A percentile compares a stretch with the other conserved stretches of the same genome.
These are phyloP conservation scores for Perizoma affinitatum DNA, from an alignment of 2,888 invertebrate species.

Conservation along the genomic window DNA sequence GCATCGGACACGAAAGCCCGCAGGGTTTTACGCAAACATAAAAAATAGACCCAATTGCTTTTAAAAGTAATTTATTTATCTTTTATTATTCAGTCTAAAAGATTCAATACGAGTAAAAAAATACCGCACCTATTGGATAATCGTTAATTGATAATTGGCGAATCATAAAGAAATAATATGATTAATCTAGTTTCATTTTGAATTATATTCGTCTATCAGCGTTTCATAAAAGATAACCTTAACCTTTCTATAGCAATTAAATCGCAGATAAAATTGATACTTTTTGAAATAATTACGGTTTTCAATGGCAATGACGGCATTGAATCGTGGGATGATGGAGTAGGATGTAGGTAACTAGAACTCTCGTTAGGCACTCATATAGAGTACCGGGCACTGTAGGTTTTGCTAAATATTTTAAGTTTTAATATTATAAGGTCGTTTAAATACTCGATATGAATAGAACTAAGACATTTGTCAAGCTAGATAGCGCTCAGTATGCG, in stretches of 20 bases:
- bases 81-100: conserved; percentile 62
- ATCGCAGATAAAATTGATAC: conserved; percentile 13
- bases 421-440: no score
- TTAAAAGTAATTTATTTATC: conserved; percentile 75
- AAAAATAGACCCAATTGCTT: conserved; percentile 63
- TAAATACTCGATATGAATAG: no score
- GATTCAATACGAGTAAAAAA: conserved; percentile 51
- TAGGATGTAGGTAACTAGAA: conserved; percentile 9
- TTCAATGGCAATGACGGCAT: conserved; percentile 19
- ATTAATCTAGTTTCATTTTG: conserved; percentile 37
- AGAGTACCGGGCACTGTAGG: not conserved
- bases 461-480: conserved; percentile 5
- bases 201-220: conserved; percentile 25
- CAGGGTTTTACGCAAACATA: conserved; percentile 61
- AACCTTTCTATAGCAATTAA: conserved; percentile 35
- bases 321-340: conserved; percentile 10
- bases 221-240: conserved; percentile 27
- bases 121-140: conserved; percentile 13
- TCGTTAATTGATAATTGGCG: conserved; percentile 52
- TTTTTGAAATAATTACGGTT: conserved; percentile 20
- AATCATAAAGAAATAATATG: conserved; percentile 44
- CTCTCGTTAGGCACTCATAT: conserved; percentile 1
- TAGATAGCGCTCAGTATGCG: conserved; percentile 27
- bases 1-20: conserved; percentile 54
- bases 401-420: no score